Conservation (phyloP, 2,797 vertebrate species). For the Eulemur rubriventer region DNA sequence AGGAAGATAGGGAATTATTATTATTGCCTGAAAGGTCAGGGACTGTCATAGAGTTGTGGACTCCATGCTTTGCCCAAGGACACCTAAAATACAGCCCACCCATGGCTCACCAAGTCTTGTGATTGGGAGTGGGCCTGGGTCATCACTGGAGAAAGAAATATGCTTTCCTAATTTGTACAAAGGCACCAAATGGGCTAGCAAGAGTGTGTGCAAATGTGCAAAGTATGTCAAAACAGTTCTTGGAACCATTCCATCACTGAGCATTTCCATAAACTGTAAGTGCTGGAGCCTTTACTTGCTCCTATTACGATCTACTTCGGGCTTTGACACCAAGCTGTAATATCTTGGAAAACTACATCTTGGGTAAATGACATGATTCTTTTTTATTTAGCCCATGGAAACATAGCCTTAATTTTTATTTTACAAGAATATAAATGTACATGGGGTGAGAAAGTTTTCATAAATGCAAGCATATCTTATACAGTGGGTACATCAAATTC, state of each 20-base stretch:
- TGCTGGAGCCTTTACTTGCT: not conserved
- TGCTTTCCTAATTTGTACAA: constrained; percentile 24
- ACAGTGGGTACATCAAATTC: not conserved
- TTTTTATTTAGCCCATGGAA: not conserved
- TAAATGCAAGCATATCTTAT: not conserved
- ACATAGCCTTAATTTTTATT: not conserved
- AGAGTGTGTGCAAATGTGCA: constrained; percentile 25
- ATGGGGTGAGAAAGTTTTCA: not conserved
- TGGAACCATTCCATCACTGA: not conserved
- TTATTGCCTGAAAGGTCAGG: not conserved
- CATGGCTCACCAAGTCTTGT: not conserved
- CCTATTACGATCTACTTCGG: not conserved
- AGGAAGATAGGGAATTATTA: not conserved
- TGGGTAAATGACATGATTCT: not conserved
- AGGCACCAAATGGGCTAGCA: constrained; percentile 35
- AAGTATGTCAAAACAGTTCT: constrained; percentile 32
- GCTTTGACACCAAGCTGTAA: not conserved
- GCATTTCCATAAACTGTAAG: not conserved
- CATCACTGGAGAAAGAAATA: not conserved
- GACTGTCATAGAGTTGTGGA: not conserved
- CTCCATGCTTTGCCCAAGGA: not conserved
- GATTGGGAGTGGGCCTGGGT: not conserved
- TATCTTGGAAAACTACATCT: not conserved
- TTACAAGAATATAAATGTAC: constrained; percentile 53
- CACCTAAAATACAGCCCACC: not conserved